phyloP scores from a whole-genome alignment of 2,888 invertebrate species.

The Dryocosmus kuriphilus region DNA sequence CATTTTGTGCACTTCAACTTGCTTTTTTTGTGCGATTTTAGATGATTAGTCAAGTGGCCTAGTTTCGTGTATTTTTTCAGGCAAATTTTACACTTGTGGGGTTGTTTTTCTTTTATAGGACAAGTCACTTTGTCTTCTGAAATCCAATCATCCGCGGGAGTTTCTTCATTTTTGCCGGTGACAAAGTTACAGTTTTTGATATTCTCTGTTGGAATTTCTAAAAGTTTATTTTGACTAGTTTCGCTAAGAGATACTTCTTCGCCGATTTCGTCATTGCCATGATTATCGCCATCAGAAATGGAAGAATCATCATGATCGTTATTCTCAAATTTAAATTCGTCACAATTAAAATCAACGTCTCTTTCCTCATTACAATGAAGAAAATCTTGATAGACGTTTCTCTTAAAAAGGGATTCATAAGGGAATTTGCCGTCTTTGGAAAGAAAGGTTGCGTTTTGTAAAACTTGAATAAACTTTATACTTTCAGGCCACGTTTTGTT shows the following conservation, averaged over 20 bases:
- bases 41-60: constrained; percentile 66
- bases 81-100: constrained; percentile 65
- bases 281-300: constrained; percentile 39
- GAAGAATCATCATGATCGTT: constrained; percentile 45
- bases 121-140: constrained; percentile 1
- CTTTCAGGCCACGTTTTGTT: constrained; percentile 63
- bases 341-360: not conserved
- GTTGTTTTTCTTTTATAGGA: constrained; percentile 41
- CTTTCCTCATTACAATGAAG: not conserved
- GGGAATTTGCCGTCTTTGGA: constrained; percentile 61
- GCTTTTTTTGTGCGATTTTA: constrained; percentile 59
- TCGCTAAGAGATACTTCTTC: constrained; percentile 38
- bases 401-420: constrained; percentile 63
- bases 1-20: constrained; percentile 63
- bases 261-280: constrained; percentile 58
- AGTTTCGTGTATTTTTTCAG: constrained; percentile 64
- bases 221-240: not conserved
- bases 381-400: constrained; percentile 50
- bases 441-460: constrained; percentile 62
- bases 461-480: constrained; percentile 64
- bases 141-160: not conserved
- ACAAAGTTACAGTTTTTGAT: not conserved
- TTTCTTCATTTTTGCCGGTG: not conserved
- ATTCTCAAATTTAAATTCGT: constrained; percentile 42
- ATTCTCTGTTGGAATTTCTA: not conserved